Conservation (phyloP, 2,888 invertebrate species). For the Erynnis tages region DNA sequence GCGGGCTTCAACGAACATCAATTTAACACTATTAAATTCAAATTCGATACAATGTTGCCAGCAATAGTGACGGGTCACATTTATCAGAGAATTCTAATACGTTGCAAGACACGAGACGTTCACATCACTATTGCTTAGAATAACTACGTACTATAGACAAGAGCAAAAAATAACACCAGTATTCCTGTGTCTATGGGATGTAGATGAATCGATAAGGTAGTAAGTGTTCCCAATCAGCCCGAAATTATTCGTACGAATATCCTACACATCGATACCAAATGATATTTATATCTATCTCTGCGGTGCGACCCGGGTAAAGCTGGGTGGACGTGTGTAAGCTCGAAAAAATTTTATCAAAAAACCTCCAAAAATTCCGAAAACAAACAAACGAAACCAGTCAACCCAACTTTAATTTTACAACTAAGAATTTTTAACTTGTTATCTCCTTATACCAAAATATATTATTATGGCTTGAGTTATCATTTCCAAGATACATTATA, state of each 20-base stretch:
- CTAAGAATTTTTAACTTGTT: constrained; percentile 58
- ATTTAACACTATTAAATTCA: constrained; percentile 39
- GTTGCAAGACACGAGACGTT: not conserved
- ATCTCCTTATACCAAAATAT: constrained; percentile 79
- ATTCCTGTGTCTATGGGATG: constrained; percentile 6
- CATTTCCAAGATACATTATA: constrained; percentile 73
- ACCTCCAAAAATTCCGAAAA: constrained; percentile 31
- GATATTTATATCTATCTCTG: constrained; percentile 16
- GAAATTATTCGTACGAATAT: constrained; percentile 28
- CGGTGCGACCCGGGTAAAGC: constrained; percentile 36
- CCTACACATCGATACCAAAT: constrained; percentile 48
- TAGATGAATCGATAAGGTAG: constrained; percentile 4
- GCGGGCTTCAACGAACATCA: constrained; percentile 37
- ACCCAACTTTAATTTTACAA: constrained; percentile 55
- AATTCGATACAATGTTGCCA: constrained; percentile 22
- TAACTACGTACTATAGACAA: constrained; percentile 44
- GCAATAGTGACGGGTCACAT: constrained; percentile 30
- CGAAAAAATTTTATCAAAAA: constrained; percentile 36
- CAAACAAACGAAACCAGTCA: constrained; percentile 41
- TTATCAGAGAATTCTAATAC: not conserved
- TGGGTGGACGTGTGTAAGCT: constrained; percentile 47
- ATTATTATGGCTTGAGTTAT: constrained; percentile 79
- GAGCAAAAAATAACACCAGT: constrained; percentile 25
- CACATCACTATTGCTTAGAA: constrained; percentile 50
- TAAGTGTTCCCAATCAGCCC: constrained; percentile 32